phyloP scores from a whole-genome alignment of 2,888 invertebrate genomes.

The Lydus trimaculatus region DNA sequence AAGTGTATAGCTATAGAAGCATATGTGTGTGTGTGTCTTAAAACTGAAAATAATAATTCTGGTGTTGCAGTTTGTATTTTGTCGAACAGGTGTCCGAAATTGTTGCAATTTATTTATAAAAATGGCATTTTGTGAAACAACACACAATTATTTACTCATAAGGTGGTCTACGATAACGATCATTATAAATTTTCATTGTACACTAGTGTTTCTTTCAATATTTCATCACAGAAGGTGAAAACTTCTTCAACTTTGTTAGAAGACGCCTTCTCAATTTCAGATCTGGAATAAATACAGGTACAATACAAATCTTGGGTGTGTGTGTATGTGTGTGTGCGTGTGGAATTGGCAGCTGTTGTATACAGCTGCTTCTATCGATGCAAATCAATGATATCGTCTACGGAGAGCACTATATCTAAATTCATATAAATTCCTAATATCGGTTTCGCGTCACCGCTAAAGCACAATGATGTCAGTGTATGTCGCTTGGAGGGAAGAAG shows the following conservation, averaged over 20 bases:
- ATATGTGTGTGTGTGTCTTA: background rate
- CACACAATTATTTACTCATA: background rate
- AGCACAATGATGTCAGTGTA: background rate
- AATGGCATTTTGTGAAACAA: background rate
- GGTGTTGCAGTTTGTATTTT: background rate
- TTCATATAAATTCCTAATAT: conserved; percentile 40
- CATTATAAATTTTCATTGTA: background rate
- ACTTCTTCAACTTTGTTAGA: background rate
- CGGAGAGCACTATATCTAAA: conserved; percentile 30
- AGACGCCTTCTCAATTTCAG: background rate
- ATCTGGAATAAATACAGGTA: conserved; percentile 37
- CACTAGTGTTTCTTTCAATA: background rate
- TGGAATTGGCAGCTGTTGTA: conserved; percentile 41
- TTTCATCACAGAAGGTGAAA: background rate
- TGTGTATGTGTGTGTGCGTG: conserved; percentile 37
- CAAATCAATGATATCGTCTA: conserved; percentile 35
- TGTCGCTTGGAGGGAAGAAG: background rate
- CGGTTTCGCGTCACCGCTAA: conserved; percentile 19
- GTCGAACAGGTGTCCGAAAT: background rate
- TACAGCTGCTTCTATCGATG: conserved; percentile 41
- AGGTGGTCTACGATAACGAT: conserved; percentile 1
- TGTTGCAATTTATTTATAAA: conserved; percentile 6
- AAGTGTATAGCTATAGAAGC: too few species aligned
- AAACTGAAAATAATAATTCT: conserved; percentile 3
- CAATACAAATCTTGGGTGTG: conserved; percentile 30